Base-by-base conservation (phyloP, 2,888 invertebrate species). In the Ypsolopha sequella region DNA sequence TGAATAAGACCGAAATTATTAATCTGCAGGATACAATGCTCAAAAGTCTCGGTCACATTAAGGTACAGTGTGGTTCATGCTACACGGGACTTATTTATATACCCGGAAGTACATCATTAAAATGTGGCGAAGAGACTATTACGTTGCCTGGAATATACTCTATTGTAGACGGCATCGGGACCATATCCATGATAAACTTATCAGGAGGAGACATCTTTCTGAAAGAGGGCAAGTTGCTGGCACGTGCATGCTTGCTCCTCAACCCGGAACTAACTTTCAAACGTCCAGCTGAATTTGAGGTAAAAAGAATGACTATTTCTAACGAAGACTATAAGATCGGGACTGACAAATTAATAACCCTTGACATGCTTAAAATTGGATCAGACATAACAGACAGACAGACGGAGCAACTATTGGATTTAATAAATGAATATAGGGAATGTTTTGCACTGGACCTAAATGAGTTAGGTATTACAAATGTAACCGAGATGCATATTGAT, bases 401-500 rank as follows among this genome's bases (percentile, higher is more conserved):
- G 8, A 24, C 2, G 9, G 3, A 13, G 24, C 8, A 10, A 9
- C n/a, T 45, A 3, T 9, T 45, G 7, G 24, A 45, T 7, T 33
- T 45, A 2, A 7, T 45, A 2, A 45, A 45, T 24, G 36, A 36
- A 9, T 47, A 36, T 36, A 10, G 50, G 4, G 41, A 41, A n/a
- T 50, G 50, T 35, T 50, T 50, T 43, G 50, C 50, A 4, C 34
- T 50, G 2, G 14, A 39, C 6, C 4, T 35, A 33, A 33, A 33
- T 7, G 50, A 50, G 35, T 43, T 50, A 35, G 50, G 50, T 4
- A 41, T 9, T 1, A 50, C 43, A 1, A 14, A 8, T 6, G 6
- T 50, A 34, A 35, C 50, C 6, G 35, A 50, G 34, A 50, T 50
- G 50, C 33, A 39, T 36, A 53, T 43, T 10, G 7, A 35, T 6